Conservation (phyloP, 2,113 vertebrate genomes). For the Scolopax mira region DNA sequence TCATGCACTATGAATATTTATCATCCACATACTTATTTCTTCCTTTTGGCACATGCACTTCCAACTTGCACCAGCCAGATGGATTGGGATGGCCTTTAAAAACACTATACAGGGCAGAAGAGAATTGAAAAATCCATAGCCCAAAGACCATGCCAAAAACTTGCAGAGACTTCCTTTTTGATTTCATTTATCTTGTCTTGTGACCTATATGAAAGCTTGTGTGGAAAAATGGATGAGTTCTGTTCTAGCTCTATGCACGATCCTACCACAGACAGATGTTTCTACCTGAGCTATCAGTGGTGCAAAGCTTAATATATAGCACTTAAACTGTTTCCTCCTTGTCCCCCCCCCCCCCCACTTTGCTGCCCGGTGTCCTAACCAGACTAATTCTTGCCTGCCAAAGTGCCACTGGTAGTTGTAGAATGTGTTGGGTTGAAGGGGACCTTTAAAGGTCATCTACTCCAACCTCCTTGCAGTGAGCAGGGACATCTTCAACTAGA, state of each 20-base stretch:
- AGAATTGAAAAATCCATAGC: background rate
- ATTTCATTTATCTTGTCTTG: background rate
- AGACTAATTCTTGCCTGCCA: background rate
- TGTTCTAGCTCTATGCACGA: background rate
- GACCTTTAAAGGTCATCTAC: background rate
- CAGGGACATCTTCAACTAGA: background rate
- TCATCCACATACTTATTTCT: background rate
- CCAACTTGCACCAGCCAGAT: background rate
- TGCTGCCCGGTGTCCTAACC: background rate
- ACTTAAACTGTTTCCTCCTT: background rate
- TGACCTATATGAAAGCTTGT: background rate
- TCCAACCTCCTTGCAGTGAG: background rate
- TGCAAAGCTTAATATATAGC: background rate
- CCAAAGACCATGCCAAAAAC: background rate
- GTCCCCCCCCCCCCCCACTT: background rate
- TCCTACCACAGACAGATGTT: background rate
- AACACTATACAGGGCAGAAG: background rate
- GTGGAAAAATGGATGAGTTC: background rate
- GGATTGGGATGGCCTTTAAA: background rate
- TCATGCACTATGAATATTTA: background rate
- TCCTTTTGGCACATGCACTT: background rate
- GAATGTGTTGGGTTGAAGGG: background rate
- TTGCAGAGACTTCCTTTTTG: background rate
- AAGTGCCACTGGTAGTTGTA: background rate
- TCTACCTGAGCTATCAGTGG: background rate